Base-by-base conservation (phyloP, 2,888 invertebrate species). In the Homarus gammarus region DNA sequence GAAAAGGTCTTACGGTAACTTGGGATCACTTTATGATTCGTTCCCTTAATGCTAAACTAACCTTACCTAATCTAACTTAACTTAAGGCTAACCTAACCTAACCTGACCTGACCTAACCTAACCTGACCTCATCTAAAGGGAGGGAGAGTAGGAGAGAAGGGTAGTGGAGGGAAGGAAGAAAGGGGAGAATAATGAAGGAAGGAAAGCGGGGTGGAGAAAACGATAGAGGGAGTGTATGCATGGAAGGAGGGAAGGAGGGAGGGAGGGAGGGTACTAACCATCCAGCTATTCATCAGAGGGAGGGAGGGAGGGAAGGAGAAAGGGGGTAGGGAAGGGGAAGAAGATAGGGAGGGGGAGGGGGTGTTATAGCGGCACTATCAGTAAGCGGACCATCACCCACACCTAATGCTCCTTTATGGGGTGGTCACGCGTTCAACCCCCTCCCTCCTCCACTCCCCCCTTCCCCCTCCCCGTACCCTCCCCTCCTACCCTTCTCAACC, bases 351-450 rank as follows among this genome's bases (percentile, higher is more conserved):
- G 10, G 56, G 56, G 2, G 56, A 56, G 18, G 56, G 56, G 56
- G 64, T 64, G 64, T 0, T 64, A 64, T 64, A 27, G 1, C 12
- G 64, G 2, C 27, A 22, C 64, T 81, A 31, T 79, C 36, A 33
- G 2, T 56, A 15, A 72, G 27, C 51, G 38, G 27, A 6, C 33
- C 75, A 75, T 44, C 75, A 75, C 44, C 75, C 75, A 38, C 44
- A 12, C 10, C 27, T 75, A 44, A 75, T 27, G 75, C 2, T 44
- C 12, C 22, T 75, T 75, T 44, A 75, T 75, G 75, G 38, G 38
- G 27, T 44, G 75, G 75, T 75, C 75, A 75, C 75, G 27, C 33
- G 73, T 40, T 40, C 38, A 8, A 38, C 36, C 38, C 40, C 40
- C n/a, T n/a, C 40, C 40, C 40, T 40, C 15, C 40, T 40, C 38